phyloP scores from a whole-genome alignment of 2,113 vertebrate genomes.

The Hippocampus zosterae region DNA sequence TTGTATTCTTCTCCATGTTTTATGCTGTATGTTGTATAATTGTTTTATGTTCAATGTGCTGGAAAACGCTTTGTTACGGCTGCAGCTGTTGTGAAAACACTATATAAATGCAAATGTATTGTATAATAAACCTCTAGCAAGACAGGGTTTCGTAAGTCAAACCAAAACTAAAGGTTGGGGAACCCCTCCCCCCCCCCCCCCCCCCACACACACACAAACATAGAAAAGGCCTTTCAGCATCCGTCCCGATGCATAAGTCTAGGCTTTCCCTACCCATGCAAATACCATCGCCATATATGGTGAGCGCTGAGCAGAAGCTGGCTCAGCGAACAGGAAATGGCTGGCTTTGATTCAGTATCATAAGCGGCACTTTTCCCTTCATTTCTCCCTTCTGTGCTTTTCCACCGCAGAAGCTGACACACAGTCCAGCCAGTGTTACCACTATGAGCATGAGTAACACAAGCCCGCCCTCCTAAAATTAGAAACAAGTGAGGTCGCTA shows the following conservation, averaged over 20 bases:
- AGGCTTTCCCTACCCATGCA: slow-evolving; percentile 70
- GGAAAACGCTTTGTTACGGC: too few relatives aligned
- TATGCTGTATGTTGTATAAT: too few relatives aligned
- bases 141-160: background rate
- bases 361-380: slow-evolving; percentile 63
- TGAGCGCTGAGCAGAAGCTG: slow-evolving; percentile 58
- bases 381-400: slow-evolving; percentile 50
- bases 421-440: slow-evolving; percentile 37
- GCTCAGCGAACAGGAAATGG: slow-evolving; percentile 73
- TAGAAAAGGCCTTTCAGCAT: slow-evolving; percentile 64
- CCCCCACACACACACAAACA: slow-evolving; percentile 17
- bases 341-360: slow-evolving; percentile 76
- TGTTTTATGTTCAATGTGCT: too few relatives aligned
- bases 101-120: background rate
- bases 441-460: slow-evolving; percentile 20
- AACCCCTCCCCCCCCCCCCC: slow-evolving; percentile 18
- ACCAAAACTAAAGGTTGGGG: slow-evolving; percentile 28
- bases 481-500: slow-evolving; percentile 20
- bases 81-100: too few relatives aligned
- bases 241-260: slow-evolving; percentile 64
- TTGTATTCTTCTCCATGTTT: too few relatives aligned
- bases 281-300: slow-evolving; percentile 83
- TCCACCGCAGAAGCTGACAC: slow-evolving; percentile 42
- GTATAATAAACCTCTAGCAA: background rate
- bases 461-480: slow-evolving; percentile 34